Conservation (phyloP, 37 sponge, comb jelly and placozoan species). For the Aplysina aerophoba region DNA sequence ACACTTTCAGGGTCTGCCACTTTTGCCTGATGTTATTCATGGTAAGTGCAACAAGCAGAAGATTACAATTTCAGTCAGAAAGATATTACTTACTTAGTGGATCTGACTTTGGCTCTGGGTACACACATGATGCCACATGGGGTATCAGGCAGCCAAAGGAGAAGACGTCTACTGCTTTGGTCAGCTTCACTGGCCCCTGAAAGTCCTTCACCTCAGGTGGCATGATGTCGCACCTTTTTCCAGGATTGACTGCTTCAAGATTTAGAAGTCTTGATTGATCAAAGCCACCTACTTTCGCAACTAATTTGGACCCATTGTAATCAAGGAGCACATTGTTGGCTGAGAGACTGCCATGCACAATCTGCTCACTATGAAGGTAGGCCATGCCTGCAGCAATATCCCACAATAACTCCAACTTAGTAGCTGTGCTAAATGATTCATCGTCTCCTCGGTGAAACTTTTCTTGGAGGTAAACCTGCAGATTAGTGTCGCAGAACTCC, state of each 20-base stretch:
- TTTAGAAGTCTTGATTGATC: not conserved
- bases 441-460: too few relatives aligned
- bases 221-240: not conserved
- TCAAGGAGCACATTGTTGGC: not conserved
- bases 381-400: not conserved
- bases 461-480: too few relatives aligned
- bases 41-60: too few relatives aligned
- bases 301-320: not conserved
- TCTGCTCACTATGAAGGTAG: not conserved
- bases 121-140: conserved; percentile 2
- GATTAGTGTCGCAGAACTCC: not conserved
- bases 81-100: too few relatives aligned
- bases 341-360: conserved; percentile 20
- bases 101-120: not conserved
- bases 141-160: conserved; percentile 17
- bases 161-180: conserved; percentile 19
- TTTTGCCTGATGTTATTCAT: too few relatives aligned
- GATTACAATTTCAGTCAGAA: too few relatives aligned
- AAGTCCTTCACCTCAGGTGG: conserved; percentile 6
- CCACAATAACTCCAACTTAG: not conserved
- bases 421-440: not conserved
- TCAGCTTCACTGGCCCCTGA: not conserved
- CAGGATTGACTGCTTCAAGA: too few relatives aligned
- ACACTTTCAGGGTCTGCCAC: too few relatives aligned
- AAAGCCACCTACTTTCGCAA: conserved; percentile 17